Conservation (phyloP, 2,113 vertebrate genomes). For the Burhinus oedicnemus region DNA sequence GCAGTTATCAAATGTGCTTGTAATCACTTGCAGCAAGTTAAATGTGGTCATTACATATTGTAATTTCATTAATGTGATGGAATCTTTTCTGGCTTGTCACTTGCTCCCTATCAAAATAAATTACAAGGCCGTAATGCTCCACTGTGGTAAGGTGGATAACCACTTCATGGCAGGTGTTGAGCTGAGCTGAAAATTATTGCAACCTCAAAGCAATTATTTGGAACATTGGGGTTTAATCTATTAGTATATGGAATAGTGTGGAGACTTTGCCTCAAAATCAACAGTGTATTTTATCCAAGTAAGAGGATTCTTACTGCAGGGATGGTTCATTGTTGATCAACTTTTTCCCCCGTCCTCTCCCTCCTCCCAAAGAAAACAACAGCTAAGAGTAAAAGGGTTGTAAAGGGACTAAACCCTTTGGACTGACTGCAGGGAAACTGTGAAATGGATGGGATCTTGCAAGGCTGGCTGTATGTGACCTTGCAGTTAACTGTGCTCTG, state of each 20-base stretch:
- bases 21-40: not conserved
- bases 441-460: not conserved
- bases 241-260: not conserved
- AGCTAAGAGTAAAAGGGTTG: not conserved
- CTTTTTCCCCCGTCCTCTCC: not conserved
- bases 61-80: not conserved
- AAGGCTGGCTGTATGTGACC: not conserved
- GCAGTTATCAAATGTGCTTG: not conserved
- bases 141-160: not conserved
- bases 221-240: not conserved
- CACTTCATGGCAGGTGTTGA: not conserved
- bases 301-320: not conserved
- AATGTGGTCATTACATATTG: not conserved
- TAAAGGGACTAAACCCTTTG: not conserved
- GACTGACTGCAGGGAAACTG: not conserved
- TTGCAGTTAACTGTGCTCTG: not conserved
- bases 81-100: not conserved
- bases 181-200: not conserved
- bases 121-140: not conserved
- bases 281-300: not conserved
- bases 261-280: not conserved
- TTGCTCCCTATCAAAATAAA: constrained; percentile 21
- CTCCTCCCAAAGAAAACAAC: not conserved
- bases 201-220: not conserved
- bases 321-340: not conserved